Evolutionary conservation across 2,888 invertebrate species (phyloP).

Genomic region (Blastobasis lacticolella): DNA sequence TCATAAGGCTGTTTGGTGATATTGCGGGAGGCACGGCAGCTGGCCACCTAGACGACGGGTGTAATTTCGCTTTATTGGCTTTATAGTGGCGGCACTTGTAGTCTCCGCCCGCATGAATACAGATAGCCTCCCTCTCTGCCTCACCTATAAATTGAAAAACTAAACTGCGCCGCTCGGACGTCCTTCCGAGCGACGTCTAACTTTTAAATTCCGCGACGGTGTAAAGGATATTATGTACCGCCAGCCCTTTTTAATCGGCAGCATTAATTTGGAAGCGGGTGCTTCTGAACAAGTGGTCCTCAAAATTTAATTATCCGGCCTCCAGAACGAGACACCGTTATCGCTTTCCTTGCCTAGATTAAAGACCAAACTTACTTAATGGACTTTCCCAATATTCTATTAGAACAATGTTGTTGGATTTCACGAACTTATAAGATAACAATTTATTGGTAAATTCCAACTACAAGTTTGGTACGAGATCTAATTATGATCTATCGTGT

Average conservation of each 20-base stretch:
- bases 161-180: not conserved
- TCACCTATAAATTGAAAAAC: slow-evolving; percentile 20
- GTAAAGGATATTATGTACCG: slow-evolving; percentile 13
- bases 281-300: slow-evolving; percentile 26
- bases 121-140: slow-evolving; percentile 17
- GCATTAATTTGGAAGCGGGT: slow-evolving; percentile 18
- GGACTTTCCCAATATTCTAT: slow-evolving; percentile 14
- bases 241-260: slow-evolving; percentile 23
- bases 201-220: not conserved
- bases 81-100: slow-evolving; percentile 38
- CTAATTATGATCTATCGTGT: too few species aligned
- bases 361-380: slow-evolving; percentile 14
- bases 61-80: slow-evolving; percentile 44
- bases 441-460: too few species aligned
- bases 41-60: slow-evolving; percentile 25
- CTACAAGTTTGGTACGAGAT: too few species aligned
- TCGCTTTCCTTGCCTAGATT: slow-evolving; percentile 29
- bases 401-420: slow-evolving; percentile 12
- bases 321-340: slow-evolving; percentile 24
- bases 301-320: slow-evolving; percentile 29
- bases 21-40: slow-evolving; percentile 16
- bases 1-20: slow-evolving; percentile 27
- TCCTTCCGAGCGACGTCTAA: not conserved
- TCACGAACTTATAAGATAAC: too few species aligned
- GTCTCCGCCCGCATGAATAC: slow-evolving; percentile 36